Percentiles rank a stretch among this genome's conserved stretches.
These are phyloP conservation scores for Calycopis cecrops DNA, from an alignment of 1,140 invertebrate species.

Conservation along the genomic window DNA sequence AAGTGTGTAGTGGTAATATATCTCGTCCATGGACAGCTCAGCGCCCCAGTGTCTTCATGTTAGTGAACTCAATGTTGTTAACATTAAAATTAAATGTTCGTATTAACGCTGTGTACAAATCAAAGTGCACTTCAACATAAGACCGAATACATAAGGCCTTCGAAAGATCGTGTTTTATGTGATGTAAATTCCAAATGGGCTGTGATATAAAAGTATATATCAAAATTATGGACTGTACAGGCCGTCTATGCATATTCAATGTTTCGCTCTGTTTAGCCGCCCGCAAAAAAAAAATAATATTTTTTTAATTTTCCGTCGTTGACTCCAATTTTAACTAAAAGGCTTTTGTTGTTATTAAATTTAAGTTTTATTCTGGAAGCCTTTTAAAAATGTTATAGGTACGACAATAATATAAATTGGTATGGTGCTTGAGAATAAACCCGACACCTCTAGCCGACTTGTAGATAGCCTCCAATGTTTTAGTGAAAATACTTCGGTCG, in stretches of 20 bases:
- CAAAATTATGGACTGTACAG: slow-evolving; percentile 80
- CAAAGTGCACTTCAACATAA: slow-evolving; percentile 70
- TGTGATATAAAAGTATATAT: slow-evolving; percentile 80
- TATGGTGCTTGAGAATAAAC: slow-evolving; percentile 9
- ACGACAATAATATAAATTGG: slow-evolving; percentile 26
- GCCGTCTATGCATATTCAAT: slow-evolving; percentile 72
- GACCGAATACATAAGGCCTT: slow-evolving; percentile 57
- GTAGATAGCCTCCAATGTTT: slow-evolving; percentile 42
- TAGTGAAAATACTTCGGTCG: slow-evolving; percentile 34
- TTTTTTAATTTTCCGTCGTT: too few relatives aligned
- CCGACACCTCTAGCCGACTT: slow-evolving; percentile 23
- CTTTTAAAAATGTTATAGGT: slow-evolving; percentile 11
- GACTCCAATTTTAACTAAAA: slow-evolving; percentile 8
- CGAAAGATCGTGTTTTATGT: slow-evolving; percentile 68
- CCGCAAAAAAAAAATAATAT: slow-evolving; percentile 26
- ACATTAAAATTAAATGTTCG: slow-evolving; percentile 60
- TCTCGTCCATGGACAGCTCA: slow-evolving; percentile 40
- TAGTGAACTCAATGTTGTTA: slow-evolving; percentile 57
- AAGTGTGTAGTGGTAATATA: slow-evolving; percentile 6
- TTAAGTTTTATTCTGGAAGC: slow-evolving; percentile 7
- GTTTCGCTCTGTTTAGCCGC: slow-evolving; percentile 48
- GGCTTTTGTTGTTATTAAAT: slow-evolving; percentile 1
- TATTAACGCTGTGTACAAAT: slow-evolving; percentile 73
- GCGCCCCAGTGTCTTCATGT: slow-evolving; percentile 43
- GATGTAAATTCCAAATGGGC: slow-evolving; percentile 81